Evolutionary conservation across 2,888 invertebrate genomes (phyloP).

Genomic region (Hirtodrosophila cameraria): DNA sequence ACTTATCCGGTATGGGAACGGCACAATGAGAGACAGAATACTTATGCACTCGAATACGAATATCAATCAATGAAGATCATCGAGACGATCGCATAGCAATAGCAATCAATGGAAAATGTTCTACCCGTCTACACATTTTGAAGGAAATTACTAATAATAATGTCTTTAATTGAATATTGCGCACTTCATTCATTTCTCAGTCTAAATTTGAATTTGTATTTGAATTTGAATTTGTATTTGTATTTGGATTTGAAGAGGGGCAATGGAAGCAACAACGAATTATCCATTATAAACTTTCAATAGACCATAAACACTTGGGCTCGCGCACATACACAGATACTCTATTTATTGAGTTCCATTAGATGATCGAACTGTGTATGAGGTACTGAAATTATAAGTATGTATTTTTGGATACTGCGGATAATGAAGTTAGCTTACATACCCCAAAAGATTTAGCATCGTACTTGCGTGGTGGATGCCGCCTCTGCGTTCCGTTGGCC

Average conservation of each 20-base stretch:
- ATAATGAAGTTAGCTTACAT: constrained; percentile 55
- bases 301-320: constrained; percentile 81
- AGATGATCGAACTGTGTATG: constrained; percentile 48
- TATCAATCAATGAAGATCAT: constrained; percentile 44
- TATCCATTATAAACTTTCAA: constrained; percentile 80
- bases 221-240: constrained; percentile 19
- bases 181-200: constrained; percentile 73
- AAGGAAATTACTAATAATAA: constrained; percentile 81
- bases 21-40: constrained; percentile 2
- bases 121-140: constrained; percentile 23
- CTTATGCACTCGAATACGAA: constrained; percentile 10
- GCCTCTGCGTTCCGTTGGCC: constrained; percentile 17
- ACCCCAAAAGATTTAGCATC: constrained; percentile 51
- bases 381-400: constrained; percentile 54
- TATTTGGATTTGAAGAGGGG: constrained; percentile 27
- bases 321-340: constrained; percentile 4
- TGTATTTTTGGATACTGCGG: constrained; percentile 66
- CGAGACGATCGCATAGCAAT: constrained; percentile 28
- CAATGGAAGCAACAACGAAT: constrained; percentile 48
- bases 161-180: constrained; percentile 82
- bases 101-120: constrained; percentile 30
- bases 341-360: constrained; percentile 20
- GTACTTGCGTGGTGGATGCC: constrained; percentile 48
- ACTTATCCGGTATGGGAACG: constrained; percentile 77
- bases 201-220: constrained; percentile 30